These are phyloP conservation scores for Zosterops pallidus DNA, from an alignment of 2,113 vertebrate genomes.

Conservation along the genomic window DNA sequence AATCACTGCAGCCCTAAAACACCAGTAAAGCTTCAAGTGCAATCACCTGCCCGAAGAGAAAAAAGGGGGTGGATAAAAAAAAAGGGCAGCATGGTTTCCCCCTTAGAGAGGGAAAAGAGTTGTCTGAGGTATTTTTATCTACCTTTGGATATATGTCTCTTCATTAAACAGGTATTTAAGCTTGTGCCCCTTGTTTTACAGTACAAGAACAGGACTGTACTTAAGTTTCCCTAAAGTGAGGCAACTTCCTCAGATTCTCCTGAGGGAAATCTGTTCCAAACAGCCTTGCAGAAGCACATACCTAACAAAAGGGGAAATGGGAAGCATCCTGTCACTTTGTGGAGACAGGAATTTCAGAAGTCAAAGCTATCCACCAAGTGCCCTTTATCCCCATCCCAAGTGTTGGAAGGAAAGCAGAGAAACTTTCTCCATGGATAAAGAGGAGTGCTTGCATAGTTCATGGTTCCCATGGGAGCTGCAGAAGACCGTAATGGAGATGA, in stretches of 20 bases:
- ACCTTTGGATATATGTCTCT: not conserved
- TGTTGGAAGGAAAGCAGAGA: not conserved
- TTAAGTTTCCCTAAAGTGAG: not conserved
- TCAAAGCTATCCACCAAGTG: too few species aligned
- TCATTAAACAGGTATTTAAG: not conserved
- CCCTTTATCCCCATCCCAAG: fast-evolving
- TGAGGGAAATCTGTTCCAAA: not conserved
- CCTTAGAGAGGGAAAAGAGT: not conserved
- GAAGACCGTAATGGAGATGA: not conserved
- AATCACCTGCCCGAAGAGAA: not conserved
- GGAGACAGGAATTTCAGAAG: not conserved
- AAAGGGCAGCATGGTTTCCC: not conserved
- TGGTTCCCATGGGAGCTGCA: not conserved
- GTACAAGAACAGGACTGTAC: not conserved
- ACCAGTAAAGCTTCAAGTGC: not conserved
- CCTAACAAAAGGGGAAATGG: not conserved
- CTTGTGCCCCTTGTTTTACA: not conserved
- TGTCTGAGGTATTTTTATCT: not conserved
- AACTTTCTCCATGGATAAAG: not conserved
- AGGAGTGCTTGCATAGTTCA: not conserved
- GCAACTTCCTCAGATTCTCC: not conserved
- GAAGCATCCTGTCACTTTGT: fast-evolving
- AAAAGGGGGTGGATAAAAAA: not conserved
- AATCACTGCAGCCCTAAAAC: not conserved
- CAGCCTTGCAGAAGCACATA: not conserved